Evolutionary conservation across 1,140 invertebrate species (phyloP).

Genomic region (Eriocheir sinensis): DNA sequence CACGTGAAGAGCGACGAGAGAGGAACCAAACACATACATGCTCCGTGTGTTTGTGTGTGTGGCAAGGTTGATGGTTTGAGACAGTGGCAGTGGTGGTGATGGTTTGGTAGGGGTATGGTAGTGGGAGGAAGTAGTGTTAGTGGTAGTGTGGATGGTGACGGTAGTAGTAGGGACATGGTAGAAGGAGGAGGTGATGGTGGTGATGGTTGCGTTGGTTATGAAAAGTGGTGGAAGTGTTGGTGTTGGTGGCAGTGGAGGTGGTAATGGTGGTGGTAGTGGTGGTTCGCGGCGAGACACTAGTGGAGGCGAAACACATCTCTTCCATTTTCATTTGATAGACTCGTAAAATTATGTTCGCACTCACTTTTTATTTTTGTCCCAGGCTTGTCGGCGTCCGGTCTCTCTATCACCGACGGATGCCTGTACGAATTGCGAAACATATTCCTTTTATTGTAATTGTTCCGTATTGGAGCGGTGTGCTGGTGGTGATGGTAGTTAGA

Average conservation of each 20-base stretch:
- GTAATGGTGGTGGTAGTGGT: not conserved
- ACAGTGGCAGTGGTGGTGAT: not conserved
- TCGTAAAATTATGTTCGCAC: not conserved
- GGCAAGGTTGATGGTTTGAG: not conserved
- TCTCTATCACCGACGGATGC: not conserved
- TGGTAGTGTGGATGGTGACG: not conserved
- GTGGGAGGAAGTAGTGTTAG: not conserved
- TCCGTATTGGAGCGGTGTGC: not conserved
- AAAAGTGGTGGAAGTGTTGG: not conserved
- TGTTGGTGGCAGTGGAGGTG: not conserved
- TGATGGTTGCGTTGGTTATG: not conserved
- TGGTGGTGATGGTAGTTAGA: not conserved
- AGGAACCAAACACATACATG: no score
- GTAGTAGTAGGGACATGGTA: not conserved
- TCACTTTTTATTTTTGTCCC: not conserved
- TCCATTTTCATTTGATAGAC: not conserved
- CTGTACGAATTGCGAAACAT: not conserved
- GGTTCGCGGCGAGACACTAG: no score
- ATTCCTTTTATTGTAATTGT: not conserved
- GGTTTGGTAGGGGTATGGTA: no score
- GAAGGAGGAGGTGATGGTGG: not conserved
- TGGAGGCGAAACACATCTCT: no score
- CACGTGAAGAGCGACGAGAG: no score
- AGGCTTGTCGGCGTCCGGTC: not conserved
- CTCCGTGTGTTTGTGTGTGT: not conserved